These are phyloP conservation scores for Heliconius erato DNA, from an alignment of 2,888 invertebrate species.

Conservation along the genomic window DNA sequence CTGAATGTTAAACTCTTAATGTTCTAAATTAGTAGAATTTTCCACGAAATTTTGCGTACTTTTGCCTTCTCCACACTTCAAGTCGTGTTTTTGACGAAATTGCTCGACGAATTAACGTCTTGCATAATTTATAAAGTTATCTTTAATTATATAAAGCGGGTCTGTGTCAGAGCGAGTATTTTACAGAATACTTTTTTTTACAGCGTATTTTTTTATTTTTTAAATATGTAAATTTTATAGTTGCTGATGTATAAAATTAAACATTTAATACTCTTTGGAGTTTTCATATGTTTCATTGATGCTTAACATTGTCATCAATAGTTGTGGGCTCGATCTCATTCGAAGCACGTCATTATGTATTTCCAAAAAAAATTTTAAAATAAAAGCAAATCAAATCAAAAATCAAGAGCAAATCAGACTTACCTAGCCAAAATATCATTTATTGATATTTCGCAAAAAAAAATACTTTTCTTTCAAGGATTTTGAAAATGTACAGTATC, in stretches of 20 bases:
- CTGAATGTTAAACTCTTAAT: slow-evolving; percentile 25
- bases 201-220: not conserved
- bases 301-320: not conserved
- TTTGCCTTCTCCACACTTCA: not conserved
- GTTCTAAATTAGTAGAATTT: slow-evolving; percentile 17
- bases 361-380: too few species aligned
- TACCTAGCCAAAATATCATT: too few species aligned
- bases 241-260: not conserved
- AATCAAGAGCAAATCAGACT: too few species aligned
- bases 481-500: too few species aligned
- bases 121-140: slow-evolving; percentile 21
- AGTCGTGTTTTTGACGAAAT: slow-evolving; percentile 9
- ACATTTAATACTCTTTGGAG: not conserved
- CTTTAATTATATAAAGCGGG: slow-evolving; percentile 20
- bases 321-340: not conserved
- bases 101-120: slow-evolving; percentile 10
- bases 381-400: too few species aligned
- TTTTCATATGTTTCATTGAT: not conserved
- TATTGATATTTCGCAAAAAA: too few species aligned
- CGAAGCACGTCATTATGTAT: not conserved
- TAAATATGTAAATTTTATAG: not conserved
- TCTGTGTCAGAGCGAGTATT: not conserved
- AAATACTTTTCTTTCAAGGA: too few species aligned
- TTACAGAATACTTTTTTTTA: not conserved
- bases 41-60: slow-evolving; percentile 24